phyloP scores from a whole-genome alignment of 2,888 invertebrate genomes.

The Drosophila multiciliata region DNA sequence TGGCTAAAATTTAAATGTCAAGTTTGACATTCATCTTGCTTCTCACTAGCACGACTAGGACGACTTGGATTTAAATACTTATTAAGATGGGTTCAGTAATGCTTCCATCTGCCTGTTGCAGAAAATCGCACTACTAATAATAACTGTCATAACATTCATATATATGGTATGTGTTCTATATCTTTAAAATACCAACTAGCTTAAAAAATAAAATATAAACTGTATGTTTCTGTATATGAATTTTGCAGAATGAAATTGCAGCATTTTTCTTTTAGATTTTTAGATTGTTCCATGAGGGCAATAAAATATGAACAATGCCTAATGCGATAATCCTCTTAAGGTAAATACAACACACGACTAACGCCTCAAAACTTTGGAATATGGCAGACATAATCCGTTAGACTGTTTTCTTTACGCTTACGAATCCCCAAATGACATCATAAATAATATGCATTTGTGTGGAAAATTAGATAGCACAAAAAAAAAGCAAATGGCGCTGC shows the following conservation, averaged over 20 bases:
- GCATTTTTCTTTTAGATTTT: not conserved
- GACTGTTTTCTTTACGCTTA: slow-evolving; percentile 28
- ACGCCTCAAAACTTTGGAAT: slow-evolving; percentile 19
- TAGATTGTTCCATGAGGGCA: not conserved
- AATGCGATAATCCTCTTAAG: slow-evolving; percentile 10
- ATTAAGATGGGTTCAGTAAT: not conserved
- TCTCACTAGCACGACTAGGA: too few species aligned
- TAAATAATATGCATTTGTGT: slow-evolving; percentile 75
- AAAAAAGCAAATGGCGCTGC: slow-evolving; percentile 29
- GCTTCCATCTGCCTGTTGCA: not conserved
- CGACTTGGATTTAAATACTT: too few species aligned
- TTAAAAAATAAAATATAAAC: not conserved
- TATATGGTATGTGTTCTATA: not conserved
- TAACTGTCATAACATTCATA: not conserved
- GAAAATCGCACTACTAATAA: not conserved
- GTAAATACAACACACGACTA: slow-evolving; percentile 11
- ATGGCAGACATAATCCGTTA: slow-evolving; percentile 13
- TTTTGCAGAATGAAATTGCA: slow-evolving; percentile 2
- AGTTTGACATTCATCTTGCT: not conserved
- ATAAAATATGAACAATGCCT: not conserved
- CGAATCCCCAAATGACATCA: slow-evolving; percentile 62
- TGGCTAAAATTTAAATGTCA: not conserved
- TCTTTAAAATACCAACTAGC: not conserved
- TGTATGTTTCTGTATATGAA: not conserved
- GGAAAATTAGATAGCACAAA: slow-evolving; percentile 75